A percentile compares a stretch with the other conserved stretches of the same genome.
Conservation (phyloP, 2,113 vertebrate genomes). For the Cynopterus brachyotis region DNA sequence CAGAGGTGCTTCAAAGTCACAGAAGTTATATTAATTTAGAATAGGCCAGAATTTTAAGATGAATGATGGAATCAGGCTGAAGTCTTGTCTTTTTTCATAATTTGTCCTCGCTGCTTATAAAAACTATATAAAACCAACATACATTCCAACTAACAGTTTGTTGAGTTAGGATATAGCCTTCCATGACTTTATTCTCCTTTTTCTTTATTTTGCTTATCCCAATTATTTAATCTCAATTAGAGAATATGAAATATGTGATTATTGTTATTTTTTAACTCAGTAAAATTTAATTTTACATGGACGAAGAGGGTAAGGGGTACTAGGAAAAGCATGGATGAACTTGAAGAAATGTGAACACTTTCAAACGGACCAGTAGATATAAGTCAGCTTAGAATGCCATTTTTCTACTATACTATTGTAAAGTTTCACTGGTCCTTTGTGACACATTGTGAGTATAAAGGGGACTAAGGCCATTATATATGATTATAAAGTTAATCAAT, state of each 20-base stretch:
- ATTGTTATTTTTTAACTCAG: neutral
- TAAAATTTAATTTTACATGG: neutral
- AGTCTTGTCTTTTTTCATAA: neutral
- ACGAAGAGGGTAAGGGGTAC: neutral
- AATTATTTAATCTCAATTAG: neutral
- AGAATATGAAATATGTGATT: neutral
- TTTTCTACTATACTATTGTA: neutral
- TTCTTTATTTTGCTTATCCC: neutral
- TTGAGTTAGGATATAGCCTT: neutral
- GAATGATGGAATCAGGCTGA: neutral
- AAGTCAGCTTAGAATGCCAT: neutral
- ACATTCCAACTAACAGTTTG: neutral
- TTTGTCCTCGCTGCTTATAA: neutral
- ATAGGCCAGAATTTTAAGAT: neutral
- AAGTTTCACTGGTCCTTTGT: neutral
- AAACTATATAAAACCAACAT: neutral
- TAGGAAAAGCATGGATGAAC: neutral
- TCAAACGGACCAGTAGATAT: neutral
- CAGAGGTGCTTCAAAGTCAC: neutral
- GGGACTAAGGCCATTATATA: neutral
- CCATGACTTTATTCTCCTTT: neutral
- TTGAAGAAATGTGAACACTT: neutral
- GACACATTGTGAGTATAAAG: neutral
- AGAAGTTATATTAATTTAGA: neutral
- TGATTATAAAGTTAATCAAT: neutral